Base-by-base conservation (phyloP, 2,888 invertebrate genomes). In the Dynastes hyllus region DNA sequence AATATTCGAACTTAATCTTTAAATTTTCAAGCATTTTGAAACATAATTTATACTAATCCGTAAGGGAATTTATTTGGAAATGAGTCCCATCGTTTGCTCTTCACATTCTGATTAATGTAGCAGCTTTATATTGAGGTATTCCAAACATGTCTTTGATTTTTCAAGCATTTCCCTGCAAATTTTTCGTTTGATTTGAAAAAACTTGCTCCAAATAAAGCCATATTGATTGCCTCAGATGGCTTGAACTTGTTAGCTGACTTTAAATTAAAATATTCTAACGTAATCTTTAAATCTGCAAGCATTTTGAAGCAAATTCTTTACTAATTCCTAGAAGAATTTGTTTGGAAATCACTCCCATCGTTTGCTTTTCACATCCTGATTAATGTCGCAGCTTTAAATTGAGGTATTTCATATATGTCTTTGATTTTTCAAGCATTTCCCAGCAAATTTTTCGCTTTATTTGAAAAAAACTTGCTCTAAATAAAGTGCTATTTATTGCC, bases 341-440 rank as follows among this genome's bases (percentile, higher is more conserved):
- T n/a, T 16, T 53, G 16, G 4, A 53, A 53, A 9, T 4, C 0
- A 51, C 8, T 13, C n/a, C 2, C 11, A 37, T 37, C 6, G 37
- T 6, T 37, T 37, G 37, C 6, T 5, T 37, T 13, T 53, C 53
- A 22, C 22, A 22, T 22, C 22, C 22, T 22, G 22, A 22, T 22
- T 22, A 22, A 22, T 22, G 22, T 22, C 22, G 22, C 22, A 22
- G 22, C 22, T 53, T 53, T 3, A 2, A 53, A 16, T 53, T 53
- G 11, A 13, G n/a, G n/a, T 37, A 3, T n/a, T 3, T n/a, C n/a
- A 13, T 13, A 13, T 1, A n/a, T 5, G 53, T 53, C 53, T 53
- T n/a, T n/a, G 16, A 53, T n/a, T 53, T 53, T 53, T 53, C 53
- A 53, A n/a, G 53, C 53, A 53, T 53, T 13, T 53, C n/a, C 53